Percentiles rank a stretch among this genome's conserved stretches.
Evolutionary conservation across 2,888 invertebrate genomes (phyloP).

Genomic region (Alloplasta piceator): DNA sequence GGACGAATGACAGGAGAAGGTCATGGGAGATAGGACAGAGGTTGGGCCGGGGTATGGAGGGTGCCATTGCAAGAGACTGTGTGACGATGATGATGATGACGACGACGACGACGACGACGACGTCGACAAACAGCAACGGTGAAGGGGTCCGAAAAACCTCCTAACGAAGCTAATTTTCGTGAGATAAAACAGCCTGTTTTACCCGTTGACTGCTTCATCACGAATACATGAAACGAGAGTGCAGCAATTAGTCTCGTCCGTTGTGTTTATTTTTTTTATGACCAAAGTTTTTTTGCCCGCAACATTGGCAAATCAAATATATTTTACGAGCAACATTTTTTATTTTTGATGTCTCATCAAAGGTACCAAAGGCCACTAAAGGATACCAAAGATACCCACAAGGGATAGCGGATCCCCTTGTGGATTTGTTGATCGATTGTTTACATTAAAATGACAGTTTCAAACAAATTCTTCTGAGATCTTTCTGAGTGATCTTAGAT

Average conservation of each 20-base stretch:
- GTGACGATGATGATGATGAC: constrained; percentile 35
- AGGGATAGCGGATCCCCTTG: neutral
- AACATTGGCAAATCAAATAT: neutral
- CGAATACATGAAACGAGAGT: constrained; percentile 9
- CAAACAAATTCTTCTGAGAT: no score
- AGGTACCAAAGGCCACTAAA: neutral
- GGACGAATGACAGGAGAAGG: constrained; percentile 39
- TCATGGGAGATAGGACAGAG: constrained; percentile 3
- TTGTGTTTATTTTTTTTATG: neutral
- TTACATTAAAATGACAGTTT: no score
- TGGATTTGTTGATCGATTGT: no score
- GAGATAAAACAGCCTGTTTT: constrained; percentile 64
- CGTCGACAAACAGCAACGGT: constrained; percentile 17
- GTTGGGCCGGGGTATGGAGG: constrained; percentile 4
- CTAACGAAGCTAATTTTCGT: constrained; percentile 75
- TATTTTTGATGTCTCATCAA: neutral
- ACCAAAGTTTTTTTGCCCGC: neutral
- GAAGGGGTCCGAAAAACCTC: constrained; percentile 65
- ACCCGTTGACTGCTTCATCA: neutral
- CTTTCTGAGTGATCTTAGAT: no score
- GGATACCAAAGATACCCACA: neutral
- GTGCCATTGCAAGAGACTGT: constrained; percentile 29
- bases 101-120: constrained; percentile 44
- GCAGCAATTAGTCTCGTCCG: neutral
- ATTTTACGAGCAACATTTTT: neutral